These are phyloP conservation scores for Agrotis segetum DNA, from an alignment of 2,888 invertebrate species.

Conservation along the genomic window DNA sequence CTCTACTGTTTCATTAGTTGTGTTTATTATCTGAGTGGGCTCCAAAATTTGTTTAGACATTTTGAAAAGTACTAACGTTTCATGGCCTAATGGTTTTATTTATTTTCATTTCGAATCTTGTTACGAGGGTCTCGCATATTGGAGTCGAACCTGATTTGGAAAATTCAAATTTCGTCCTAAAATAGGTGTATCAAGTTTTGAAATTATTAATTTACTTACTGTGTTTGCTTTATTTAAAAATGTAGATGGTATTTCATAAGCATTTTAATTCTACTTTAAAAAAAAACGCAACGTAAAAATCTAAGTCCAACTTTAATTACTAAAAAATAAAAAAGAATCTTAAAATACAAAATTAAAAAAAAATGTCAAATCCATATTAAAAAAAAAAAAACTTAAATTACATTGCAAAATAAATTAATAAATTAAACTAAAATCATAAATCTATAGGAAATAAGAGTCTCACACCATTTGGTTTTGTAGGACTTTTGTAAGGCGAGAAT, in stretches of 20 bases:
- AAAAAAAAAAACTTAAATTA: conserved; percentile 20
- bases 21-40: background rate
- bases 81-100: conserved; percentile 67
- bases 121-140: no score
- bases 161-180: no score
- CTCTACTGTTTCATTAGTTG: conserved; percentile 20
- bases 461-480: conserved; percentile 73
- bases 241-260: background rate
- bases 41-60: background rate
- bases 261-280: background rate
- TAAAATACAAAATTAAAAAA: conserved; percentile 15
- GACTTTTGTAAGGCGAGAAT: conserved; percentile 80
- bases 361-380: conserved; percentile 34
- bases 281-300: background rate
- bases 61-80: conserved; percentile 46
- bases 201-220: no score
- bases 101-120: conserved; percentile 5
- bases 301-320: conserved; percentile 19
- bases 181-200: no score
- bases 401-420: conserved; percentile 4
- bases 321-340: background rate
- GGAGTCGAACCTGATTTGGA: no score
- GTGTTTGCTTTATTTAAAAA: no score
- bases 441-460: conserved; percentile 80
- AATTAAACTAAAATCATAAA: conserved; percentile 59